These are phyloP conservation scores for Ciconia stormi DNA, from an alignment of 2,113 vertebrate species.

Conservation along the genomic window DNA sequence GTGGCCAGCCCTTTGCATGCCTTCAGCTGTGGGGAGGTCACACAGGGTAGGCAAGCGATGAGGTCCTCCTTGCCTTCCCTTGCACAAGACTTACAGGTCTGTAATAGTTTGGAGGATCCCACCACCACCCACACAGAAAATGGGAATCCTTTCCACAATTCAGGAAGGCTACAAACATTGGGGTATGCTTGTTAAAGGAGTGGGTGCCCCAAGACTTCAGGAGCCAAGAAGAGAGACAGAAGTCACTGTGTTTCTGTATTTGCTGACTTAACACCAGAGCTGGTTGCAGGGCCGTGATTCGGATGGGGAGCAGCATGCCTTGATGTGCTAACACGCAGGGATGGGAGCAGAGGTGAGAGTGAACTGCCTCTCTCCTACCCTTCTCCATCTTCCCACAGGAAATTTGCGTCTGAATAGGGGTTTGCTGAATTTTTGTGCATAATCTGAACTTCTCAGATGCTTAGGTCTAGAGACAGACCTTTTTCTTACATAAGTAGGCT, in stretches of 20 bases:
- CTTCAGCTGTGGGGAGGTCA: neutral
- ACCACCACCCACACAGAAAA: neutral
- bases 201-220: neutral
- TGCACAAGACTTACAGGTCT: neutral
- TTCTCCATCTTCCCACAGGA: neutral
- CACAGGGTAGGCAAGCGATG: neutral
- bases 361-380: neutral
- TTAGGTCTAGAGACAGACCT: neutral
- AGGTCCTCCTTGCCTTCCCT: neutral
- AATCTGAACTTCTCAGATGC: neutral
- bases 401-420: neutral
- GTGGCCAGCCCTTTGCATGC: neutral
- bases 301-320: fast-evolving
- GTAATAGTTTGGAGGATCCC: neutral
- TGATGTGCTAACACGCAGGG: fast-evolving
- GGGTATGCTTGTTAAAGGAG: neutral
- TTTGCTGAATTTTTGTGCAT: neutral
- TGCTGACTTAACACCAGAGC: neutral
- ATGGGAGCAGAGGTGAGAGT: neutral
- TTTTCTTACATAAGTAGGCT: neutral
- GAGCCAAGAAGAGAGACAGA: neutral
- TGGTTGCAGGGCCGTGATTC: neutral
- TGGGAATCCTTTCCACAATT: neutral
- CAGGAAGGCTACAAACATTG: neutral
- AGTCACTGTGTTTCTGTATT: neutral